Evolutionary conservation across 2,888 invertebrate species (phyloP).

Genomic region (Noctuana brunneofusca): DNA sequence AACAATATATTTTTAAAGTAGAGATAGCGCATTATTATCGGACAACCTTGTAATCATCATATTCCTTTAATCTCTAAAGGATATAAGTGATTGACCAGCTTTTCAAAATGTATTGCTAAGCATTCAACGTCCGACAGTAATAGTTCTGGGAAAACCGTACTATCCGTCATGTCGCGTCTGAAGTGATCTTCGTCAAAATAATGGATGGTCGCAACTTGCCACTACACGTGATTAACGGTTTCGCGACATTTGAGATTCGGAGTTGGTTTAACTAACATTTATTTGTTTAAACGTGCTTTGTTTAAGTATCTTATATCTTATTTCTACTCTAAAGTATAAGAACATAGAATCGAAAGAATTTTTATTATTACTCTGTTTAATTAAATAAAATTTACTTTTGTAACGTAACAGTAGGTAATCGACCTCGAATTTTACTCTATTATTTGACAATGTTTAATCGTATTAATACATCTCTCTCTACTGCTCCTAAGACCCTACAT

Average conservation of each 20-base stretch:
- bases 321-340: too few species aligned
- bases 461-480: too few species aligned
- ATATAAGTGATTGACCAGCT: not conserved
- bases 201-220: conserved; percentile 13
- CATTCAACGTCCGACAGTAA: not conserved
- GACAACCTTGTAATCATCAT: not conserved
- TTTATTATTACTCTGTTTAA: not conserved
- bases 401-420: too few species aligned
- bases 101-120: not conserved
- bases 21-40: too few species aligned
- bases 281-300: not conserved
- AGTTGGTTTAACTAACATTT: not conserved
- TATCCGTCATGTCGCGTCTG: conserved; percentile 17
- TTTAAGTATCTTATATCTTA: not conserved
- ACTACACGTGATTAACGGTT: conserved; percentile 12
- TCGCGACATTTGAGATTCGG: not conserved
- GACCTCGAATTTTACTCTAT: too few species aligned
- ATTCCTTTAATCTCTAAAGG: not conserved
- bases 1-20: too few species aligned
- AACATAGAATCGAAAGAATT: too few species aligned
- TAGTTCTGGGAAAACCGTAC: conserved; percentile 4
- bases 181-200: conserved; percentile 26
- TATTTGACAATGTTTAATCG: too few species aligned
- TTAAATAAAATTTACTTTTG: too few species aligned
- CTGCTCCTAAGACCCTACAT: too few species aligned